Evolutionary conservation across 2,888 invertebrate species (phyloP).

Genomic region (Coleophora flavipennella): DNA sequence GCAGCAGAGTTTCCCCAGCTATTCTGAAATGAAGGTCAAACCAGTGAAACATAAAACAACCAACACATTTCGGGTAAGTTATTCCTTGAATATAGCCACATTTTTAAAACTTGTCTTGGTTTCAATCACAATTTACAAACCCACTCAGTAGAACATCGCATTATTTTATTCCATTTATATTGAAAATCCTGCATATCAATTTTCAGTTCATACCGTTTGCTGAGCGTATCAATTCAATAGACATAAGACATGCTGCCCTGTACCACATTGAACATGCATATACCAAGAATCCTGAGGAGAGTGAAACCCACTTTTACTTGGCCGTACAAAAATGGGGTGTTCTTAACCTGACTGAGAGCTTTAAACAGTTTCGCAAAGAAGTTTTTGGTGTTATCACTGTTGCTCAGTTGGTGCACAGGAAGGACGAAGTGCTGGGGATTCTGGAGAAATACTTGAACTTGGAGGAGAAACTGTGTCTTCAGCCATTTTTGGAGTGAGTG

Average conservation of each 20-base stretch:
- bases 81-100: background rate
- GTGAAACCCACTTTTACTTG: conserved; percentile 85
- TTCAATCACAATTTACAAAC: no score
- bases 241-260: conserved; percentile 85
- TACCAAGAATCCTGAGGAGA: conserved; percentile 78
- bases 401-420: conserved; percentile 86
- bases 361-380: conserved; percentile 82
- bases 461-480: conserved; percentile 81
- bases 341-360: conserved; percentile 88
- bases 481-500: conserved; percentile 89
- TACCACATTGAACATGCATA: conserved; percentile 87
- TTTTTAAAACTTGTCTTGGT: no score
- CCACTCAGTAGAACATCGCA: no score
- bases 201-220: conserved; percentile 88
- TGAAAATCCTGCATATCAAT: no score
- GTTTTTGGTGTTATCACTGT: conserved; percentile 84
- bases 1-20: no score
- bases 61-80: conserved; percentile 83
- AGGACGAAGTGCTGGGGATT: conserved; percentile 81
- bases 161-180: no score
- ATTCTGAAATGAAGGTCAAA: conserved; percentile 77
- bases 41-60: conserved; percentile 80
- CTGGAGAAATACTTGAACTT: conserved; percentile 81
- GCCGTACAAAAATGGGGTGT: conserved; percentile 91
- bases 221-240: conserved; percentile 88